A percentile compares a stretch with the other conserved stretches of the same genome.
Conservation (phyloP, 2,888 invertebrate species). For the Margaritifera margaritifera region DNA sequence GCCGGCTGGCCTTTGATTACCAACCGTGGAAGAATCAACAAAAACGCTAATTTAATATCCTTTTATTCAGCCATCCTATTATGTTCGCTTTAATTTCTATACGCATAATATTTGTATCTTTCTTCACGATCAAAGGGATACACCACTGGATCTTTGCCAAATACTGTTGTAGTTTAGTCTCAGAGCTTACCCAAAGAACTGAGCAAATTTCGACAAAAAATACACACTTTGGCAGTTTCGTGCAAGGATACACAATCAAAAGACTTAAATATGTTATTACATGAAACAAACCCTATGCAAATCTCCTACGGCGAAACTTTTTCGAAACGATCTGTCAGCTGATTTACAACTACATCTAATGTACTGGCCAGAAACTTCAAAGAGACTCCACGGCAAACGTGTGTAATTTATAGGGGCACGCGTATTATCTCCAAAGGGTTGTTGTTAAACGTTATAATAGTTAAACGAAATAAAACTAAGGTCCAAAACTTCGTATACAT, state of each 20-base stretch:
- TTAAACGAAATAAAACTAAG: slow-evolving; percentile 1
- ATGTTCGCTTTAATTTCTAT: neutral
- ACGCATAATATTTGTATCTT: neutral
- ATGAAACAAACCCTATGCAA: slow-evolving; percentile 1
- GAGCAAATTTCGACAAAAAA: neutral
- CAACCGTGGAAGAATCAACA: slow-evolving; percentile 31
- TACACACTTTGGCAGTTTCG: neutral
- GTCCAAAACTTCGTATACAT: neutral
- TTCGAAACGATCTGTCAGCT: slow-evolving; percentile 10
- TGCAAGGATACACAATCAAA: neutral
- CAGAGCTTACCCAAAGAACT: no score
- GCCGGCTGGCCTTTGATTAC: slow-evolving; percentile 28
- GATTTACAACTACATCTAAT: slow-evolving; percentile 47
- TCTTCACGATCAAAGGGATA: no score
- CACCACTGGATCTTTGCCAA: no score
- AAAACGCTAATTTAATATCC: slow-evolving; percentile 35
- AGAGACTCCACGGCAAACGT: slow-evolving; percentile 52
- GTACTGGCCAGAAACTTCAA: slow-evolving; percentile 49
- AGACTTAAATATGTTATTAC: slow-evolving; percentile 1
- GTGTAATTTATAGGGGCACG: slow-evolving; percentile 59
- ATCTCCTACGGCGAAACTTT: neutral
- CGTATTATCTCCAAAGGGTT: slow-evolving; percentile 51
- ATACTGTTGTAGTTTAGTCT: no score
- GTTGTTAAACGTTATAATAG: slow-evolving; percentile 16
- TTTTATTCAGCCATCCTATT: slow-evolving; percentile 19